Conservation (phyloP, 2,888 invertebrate genomes). For the Plagiodera versicolora region DNA sequence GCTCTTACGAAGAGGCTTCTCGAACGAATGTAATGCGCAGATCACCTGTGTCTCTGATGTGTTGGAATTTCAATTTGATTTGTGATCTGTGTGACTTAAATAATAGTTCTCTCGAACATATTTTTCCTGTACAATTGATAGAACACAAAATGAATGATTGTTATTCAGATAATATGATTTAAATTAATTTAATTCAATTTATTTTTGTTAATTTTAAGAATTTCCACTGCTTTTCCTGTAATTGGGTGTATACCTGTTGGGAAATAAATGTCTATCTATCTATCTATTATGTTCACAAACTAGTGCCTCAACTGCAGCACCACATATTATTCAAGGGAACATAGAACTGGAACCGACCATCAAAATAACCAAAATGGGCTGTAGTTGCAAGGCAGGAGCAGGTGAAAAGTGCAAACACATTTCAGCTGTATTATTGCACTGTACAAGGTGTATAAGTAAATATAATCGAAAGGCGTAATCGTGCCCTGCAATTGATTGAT, state of each 20-base stretch:
- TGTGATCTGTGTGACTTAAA: too few relatives aligned
- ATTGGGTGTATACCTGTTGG: not conserved
- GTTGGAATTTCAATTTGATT: too few relatives aligned
- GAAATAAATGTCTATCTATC: too few relatives aligned
- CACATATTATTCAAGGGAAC: constrained; percentile 5
- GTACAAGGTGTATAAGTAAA: constrained; percentile 10
- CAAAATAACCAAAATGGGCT: constrained; percentile 7
- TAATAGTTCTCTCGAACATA: too few relatives aligned
- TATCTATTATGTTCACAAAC: constrained; percentile 11
- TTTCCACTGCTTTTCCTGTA: not conserved
- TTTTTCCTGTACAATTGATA: too few relatives aligned
- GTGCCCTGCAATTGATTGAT: not conserved
- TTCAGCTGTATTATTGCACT: constrained; percentile 9
- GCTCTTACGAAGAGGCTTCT: too few relatives aligned
- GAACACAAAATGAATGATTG: too few relatives aligned
- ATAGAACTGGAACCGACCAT: not conserved
- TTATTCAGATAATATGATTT: too few relatives aligned
- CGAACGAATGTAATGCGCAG: too few relatives aligned
- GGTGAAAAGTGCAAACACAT: constrained; percentile 14
- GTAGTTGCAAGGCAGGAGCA: constrained; percentile 12
- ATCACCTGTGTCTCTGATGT: too few relatives aligned
- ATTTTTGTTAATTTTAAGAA: too few relatives aligned
- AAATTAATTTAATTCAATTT: too few relatives aligned
- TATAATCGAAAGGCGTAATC: constrained; percentile 8
- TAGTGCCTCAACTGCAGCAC: constrained; percentile 12